phyloP scores from a whole-genome alignment of 2,888 invertebrate genomes.

The Oegoconia quadripuncta region DNA sequence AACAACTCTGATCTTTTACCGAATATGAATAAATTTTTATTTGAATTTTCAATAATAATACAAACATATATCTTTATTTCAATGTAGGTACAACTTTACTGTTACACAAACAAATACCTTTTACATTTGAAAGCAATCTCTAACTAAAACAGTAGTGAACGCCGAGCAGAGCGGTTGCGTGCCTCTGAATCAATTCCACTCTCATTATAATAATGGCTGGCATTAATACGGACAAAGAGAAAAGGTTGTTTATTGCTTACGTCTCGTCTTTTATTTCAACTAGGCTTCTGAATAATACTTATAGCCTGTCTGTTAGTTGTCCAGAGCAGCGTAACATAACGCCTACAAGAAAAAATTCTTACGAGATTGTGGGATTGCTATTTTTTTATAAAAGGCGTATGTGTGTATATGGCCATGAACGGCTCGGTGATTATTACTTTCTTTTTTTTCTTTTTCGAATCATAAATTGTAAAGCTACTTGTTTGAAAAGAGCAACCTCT shows the following conservation, averaged over 20 bases:
- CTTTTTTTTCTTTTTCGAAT: no score
- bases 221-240: conserved; percentile 32
- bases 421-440: no score
- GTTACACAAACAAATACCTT: not conserved
- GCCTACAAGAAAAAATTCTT: not conserved
- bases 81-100: not conserved
- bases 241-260: conserved; percentile 18
- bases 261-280: conserved; percentile 1
- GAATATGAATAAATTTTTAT: no score
- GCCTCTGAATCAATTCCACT: conserved; percentile 17
- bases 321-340: not conserved
- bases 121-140: not conserved
- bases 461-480: no score
- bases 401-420: no score
- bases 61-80: conserved; percentile 1
- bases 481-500: no score
- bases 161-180: conserved; percentile 20
- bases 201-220: conserved; percentile 41
- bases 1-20: no score
- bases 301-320: no score
- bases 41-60: no score
- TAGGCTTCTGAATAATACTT: not conserved
- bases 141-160: not conserved
- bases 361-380: no score
- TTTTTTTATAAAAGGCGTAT: no score